phyloP scores from a whole-genome alignment of 2,113 vertebrate species.

The Psophia crepitans region DNA sequence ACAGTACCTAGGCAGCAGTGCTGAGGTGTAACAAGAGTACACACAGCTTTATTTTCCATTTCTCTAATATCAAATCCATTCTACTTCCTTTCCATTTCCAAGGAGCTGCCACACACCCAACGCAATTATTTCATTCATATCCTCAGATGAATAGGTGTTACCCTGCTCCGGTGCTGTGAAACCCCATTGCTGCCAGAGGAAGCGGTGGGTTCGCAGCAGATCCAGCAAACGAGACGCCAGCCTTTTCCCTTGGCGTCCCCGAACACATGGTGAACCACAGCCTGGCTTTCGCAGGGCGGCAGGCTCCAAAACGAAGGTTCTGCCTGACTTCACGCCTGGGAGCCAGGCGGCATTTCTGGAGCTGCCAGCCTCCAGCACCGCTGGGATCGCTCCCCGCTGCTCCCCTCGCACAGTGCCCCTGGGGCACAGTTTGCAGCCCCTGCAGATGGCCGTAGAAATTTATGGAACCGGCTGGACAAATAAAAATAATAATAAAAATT shows the following conservation, averaged over 20 bases:
- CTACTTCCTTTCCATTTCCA: not conserved
- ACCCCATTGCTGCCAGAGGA: not conserved
- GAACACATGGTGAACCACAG: not conserved
- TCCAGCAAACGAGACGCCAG: fast-evolving
- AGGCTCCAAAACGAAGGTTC: not conserved
- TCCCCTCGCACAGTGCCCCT: fast-evolving
- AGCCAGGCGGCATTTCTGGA: not conserved
- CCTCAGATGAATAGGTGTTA: not conserved
- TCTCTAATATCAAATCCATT: not conserved
- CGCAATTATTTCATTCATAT: not conserved
- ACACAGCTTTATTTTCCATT: not conserved
- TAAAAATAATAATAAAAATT: not conserved
- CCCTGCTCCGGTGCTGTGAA: not conserved
- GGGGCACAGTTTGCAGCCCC: not conserved
- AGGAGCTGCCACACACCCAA: fast-evolving
- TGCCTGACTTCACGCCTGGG: not conserved
- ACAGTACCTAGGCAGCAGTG: not conserved
- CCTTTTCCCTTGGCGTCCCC: not conserved
- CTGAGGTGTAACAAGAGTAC: not conserved
- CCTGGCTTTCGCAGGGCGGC: not conserved
- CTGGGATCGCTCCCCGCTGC: not conserved
- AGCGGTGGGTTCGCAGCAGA: not conserved
- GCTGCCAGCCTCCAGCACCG: fast-evolving
- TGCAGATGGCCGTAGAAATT: not conserved
- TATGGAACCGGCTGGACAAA: not conserved